Evolutionary conservation across 1,140 invertebrate genomes (phyloP), one percentile per base, ranked within the genome.

Genomic region (Vanessa atalanta): DNA sequence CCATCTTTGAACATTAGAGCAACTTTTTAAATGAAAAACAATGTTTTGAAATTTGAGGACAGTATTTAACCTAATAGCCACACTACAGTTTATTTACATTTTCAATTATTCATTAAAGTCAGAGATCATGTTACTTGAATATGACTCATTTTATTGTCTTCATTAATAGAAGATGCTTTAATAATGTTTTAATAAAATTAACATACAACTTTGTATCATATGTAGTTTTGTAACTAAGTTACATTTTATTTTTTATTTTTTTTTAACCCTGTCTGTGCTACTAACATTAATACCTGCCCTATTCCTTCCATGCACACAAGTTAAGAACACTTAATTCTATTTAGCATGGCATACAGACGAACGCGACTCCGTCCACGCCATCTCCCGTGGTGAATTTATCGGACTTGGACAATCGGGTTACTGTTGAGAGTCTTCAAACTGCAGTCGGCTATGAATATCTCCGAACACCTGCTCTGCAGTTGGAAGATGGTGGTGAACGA

Each of bases 371-470:
- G 77, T 98, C 97, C 60, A 94, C 96, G 37, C 94, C 94, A 60
- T 96, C 97, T 2, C 94, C 95, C n/a, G 95, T 98, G 13, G 95
- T 95, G 75, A 98, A 98, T 93, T 92, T 98, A 79, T 92, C 85
- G 13, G 96, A 97, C 70, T 90, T 96, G 31, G 95, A 97, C 89
- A 93, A 94, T 14, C 92, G 94, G 47, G 94, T 98, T 1, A 95
- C 93, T 12, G 94, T 96, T 55, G 94, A 96, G 60, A 93, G 94
- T 48, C 88, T 97, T 16, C 93, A 97, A 48, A 95, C 94, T 51
- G 95, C 96, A 20, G 86, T 97, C 61, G 97, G 97, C 23, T 96
- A 97, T 93, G 96, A 97, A 85, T 98, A 95, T 88, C 90, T 98
- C n/a, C 93, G 96, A 13, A 96, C 96, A 0, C 93, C 94, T 31